A percentile compares a stretch with the other conserved stretches of the same genome.
Evolutionary conservation across 1,140 invertebrate species (phyloP).

Genomic region (Eumaeus atala): DNA sequence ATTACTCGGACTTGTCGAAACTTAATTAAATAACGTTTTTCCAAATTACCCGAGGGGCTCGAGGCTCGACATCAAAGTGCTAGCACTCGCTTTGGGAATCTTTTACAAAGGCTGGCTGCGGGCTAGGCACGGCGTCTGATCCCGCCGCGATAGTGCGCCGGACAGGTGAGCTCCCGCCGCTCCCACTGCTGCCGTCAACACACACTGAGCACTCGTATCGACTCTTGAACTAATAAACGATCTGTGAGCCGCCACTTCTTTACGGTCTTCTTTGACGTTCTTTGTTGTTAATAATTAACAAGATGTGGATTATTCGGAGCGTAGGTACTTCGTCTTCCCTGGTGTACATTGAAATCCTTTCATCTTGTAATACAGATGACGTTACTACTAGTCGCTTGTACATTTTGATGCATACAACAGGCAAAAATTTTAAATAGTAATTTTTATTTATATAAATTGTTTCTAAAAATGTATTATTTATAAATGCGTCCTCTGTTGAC

Average conservation of each 20-base stretch:
- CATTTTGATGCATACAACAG: no score
- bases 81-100: conserved; percentile 52
- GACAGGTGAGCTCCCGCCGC: conserved; percentile 53
- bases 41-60: conserved; percentile 62
- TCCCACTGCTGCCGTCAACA: no score
- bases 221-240: conserved; percentile 19
- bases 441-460: no score
- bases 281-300: background rate
- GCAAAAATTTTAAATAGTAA: no score
- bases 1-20: conserved; percentile 71
- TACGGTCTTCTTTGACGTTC: background rate
- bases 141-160: conserved; percentile 44
- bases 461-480: no score
- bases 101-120: conserved; percentile 60
- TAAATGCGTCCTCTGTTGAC: no score
- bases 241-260: background rate
- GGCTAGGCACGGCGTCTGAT: conserved; percentile 44
- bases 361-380: no score
- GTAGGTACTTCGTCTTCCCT: no score
- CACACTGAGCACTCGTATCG: no score
- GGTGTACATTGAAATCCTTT: no score
- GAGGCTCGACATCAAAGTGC: conserved; percentile 65
- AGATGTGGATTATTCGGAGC: no score
- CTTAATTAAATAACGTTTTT: conserved; percentile 74
- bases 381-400: background rate